Percentiles rank a stretch among this genome's conserved stretches.
These are phyloP conservation scores for Urocyon cinereoargenteus DNA, from an alignment of 2,797 vertebrate genomes.

Conservation along the genomic window DNA sequence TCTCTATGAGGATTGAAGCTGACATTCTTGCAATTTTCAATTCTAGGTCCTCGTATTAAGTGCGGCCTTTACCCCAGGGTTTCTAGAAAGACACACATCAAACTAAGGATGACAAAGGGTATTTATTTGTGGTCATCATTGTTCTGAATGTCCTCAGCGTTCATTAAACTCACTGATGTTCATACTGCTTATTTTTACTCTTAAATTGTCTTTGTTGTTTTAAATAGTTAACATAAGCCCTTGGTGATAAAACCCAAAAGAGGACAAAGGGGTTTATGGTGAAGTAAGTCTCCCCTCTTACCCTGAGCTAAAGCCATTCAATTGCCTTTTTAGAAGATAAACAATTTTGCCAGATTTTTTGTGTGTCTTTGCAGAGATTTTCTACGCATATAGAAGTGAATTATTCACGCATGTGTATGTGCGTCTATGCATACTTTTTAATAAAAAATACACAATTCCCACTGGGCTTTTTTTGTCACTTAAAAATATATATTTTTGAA, in stretches of 20 bases:
- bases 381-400: background rate
- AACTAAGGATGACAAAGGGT: background rate
- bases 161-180: background rate
- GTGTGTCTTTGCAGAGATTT: background rate
- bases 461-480: background rate
- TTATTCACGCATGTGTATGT: background rate
- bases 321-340: background rate
- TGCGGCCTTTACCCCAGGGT: background rate
- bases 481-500: slow-evolving; percentile 21
- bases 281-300: background rate
- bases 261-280: background rate
- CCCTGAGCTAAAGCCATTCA: background rate
- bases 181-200: background rate
- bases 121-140: background rate
- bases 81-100: background rate
- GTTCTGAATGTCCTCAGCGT: background rate
- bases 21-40: background rate
- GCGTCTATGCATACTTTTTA: background rate
- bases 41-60: background rate
- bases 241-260: background rate
- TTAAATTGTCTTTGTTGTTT: background rate
- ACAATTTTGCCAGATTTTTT: background rate
- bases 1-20: background rate
- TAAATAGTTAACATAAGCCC: background rate
- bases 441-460: background rate